These are phyloP conservation scores for Merodon equestris DNA, from an alignment of 2,888 invertebrate species.

Conservation along the genomic window DNA sequence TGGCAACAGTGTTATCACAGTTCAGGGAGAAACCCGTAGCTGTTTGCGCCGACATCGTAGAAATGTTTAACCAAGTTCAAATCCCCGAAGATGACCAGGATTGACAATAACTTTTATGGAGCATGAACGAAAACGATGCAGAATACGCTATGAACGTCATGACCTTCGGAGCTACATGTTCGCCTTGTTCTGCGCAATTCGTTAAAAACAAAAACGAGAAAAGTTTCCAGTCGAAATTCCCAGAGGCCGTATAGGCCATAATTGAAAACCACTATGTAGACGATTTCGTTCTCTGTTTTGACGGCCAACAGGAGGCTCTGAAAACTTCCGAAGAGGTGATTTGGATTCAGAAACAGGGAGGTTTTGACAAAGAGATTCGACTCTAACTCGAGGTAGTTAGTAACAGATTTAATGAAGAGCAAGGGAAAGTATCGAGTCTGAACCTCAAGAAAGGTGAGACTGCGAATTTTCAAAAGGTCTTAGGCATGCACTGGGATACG, in stretches of 20 bases:
- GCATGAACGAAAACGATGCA: neutral
- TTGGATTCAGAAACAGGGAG: conserved; percentile 9
- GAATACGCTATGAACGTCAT: conserved; percentile 17
- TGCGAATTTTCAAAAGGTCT: conserved; percentile 2
- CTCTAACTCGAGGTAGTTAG: conserved; percentile 17
- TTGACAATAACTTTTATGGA: conserved; percentile 24
- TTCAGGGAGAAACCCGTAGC: conserved; percentile 17
- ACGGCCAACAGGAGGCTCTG: conserved; percentile 16
- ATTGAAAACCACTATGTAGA: conserved; percentile 30
- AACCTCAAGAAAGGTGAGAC: conserved; percentile 5
- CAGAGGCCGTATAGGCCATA: conserved; percentile 23
- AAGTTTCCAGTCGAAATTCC: neutral
- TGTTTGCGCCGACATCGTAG: conserved; percentile 6
- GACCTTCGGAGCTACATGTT: conserved; percentile 39
- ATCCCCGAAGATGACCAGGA: conserved; percentile 15
- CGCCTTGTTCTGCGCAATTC: conserved; percentile 50
- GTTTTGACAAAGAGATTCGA: conserved; percentile 26
- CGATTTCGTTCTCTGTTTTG: conserved; percentile 35
- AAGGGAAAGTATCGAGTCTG: neutral
- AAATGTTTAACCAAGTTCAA: conserved; percentile 14
- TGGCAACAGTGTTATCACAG: conserved; percentile 9
- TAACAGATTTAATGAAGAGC: neutral
- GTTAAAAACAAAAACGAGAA: conserved; percentile 47
- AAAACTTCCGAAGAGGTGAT: conserved; percentile 7
- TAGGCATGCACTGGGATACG: conserved; percentile 18